These are phyloP conservation scores for Orussus abietinus DNA, from an alignment of 1,140 invertebrate genomes.

Conservation along the genomic window DNA sequence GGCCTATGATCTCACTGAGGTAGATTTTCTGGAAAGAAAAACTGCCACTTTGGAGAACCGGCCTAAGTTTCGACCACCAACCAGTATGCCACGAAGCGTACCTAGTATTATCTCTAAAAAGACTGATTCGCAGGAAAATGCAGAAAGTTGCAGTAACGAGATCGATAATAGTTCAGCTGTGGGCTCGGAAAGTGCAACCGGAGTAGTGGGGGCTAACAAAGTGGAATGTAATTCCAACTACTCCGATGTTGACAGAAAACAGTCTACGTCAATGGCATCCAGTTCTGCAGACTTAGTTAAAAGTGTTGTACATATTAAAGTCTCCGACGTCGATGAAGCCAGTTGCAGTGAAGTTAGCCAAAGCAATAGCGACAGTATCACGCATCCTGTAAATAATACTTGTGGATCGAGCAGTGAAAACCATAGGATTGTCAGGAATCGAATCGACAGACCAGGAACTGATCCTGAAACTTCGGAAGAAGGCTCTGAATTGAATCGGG, in stretches of 20 bases:
- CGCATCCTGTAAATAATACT: too few relatives aligned
- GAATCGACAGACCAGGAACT: too few relatives aligned
- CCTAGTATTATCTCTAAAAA: constrained; percentile 24
- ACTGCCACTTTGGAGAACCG: constrained; percentile 2
- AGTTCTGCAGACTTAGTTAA: constrained; percentile 17
- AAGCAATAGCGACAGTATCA: constrained; percentile 25
- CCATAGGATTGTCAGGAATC: too few relatives aligned
- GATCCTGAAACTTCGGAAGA: too few relatives aligned
- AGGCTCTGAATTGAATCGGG: constrained; percentile 14
- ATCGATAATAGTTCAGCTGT: too few relatives aligned
- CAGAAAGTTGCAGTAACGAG: too few relatives aligned
- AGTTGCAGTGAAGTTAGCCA: constrained; percentile 21
- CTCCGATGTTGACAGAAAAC: constrained; percentile 10
- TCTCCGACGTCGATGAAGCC: constrained; percentile 13
- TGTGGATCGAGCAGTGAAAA: too few relatives aligned
- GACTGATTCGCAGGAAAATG: constrained; percentile 31
- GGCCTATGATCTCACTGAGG: constrained; percentile 64
- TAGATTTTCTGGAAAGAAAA: constrained; percentile 19
- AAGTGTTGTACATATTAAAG: constrained; percentile 8
- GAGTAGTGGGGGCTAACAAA: not conserved
- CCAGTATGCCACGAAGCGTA: constrained; percentile 15
- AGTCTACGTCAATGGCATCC: constrained; percentile 10
- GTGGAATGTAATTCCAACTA: too few relatives aligned
- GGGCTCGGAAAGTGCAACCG: constrained; percentile 17
- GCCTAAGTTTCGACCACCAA: constrained; percentile 4